A percentile compares a stretch with the other conserved stretches of the same genome.
Conservation (phyloP, 1,140 invertebrate species). For the Meloidogyne exigua region DNA sequence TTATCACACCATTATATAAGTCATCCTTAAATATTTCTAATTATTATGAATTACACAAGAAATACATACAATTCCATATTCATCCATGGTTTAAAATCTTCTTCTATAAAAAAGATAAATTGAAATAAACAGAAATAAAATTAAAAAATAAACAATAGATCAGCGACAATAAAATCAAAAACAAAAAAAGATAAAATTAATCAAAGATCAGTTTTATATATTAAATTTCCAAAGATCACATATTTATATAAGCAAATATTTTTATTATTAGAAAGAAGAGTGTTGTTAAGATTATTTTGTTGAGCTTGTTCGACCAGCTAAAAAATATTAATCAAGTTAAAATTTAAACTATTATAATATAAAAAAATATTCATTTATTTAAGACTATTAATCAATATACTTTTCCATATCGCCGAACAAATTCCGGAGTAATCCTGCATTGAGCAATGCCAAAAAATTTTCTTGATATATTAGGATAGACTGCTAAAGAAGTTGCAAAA, state of each 20-base stretch:
- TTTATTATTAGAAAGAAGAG: neutral
- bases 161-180: neutral
- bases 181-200: neutral
- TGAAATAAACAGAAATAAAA: neutral
- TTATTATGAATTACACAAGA: neutral
- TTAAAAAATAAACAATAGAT: too few species aligned
- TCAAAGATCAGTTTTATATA: neutral
- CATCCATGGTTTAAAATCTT: neutral
- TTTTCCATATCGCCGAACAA: conserved; percentile 12
- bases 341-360: too few species aligned
- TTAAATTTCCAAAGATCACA: neutral
- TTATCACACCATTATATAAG: conserved; percentile 11
- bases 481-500: conserved; percentile 9
- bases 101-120: neutral
- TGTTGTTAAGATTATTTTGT: neutral
- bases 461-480: neutral
- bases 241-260: neutral
- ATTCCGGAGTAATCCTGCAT: conserved; percentile 10
- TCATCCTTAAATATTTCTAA: conserved; percentile 6
- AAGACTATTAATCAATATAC: conserved; percentile 5
- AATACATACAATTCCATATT: neutral
- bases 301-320: neutral
- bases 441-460: conserved; percentile 32
- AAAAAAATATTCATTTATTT: too few species aligned
- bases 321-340: too few species aligned